Percentiles rank a stretch among this genome's conserved stretches.
Conservation (phyloP, 2,113 vertebrate species). For the Isichthys henryi region DNA sequence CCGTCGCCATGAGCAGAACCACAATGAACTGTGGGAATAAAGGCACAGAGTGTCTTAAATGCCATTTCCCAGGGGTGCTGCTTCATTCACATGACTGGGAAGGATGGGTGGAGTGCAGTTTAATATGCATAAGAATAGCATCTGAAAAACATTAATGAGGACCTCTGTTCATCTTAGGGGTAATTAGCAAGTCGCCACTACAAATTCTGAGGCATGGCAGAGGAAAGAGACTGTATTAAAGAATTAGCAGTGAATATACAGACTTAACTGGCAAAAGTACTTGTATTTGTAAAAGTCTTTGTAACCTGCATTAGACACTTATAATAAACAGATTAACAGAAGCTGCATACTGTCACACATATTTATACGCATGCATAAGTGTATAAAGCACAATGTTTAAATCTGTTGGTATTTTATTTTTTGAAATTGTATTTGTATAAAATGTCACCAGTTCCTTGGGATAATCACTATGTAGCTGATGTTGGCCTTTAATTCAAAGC, state of each 20-base stretch:
- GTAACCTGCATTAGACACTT: neutral
- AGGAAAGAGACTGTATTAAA: neutral
- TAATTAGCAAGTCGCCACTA: neutral
- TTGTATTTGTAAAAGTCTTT: neutral
- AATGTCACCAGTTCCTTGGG: neutral
- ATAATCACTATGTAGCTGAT: neutral
- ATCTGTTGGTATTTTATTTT: neutral
- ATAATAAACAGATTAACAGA: neutral
- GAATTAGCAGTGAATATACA: neutral
- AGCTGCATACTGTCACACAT: neutral
- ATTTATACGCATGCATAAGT: neutral
- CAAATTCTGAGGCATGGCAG: neutral
- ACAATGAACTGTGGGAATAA: neutral
- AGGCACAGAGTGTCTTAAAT: neutral
- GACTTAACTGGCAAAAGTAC: neutral
- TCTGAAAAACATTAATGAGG: neutral
- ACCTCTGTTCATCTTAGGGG: neutral
- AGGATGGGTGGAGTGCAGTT: slow-evolving; percentile 2
- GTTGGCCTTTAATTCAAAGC: neutral
- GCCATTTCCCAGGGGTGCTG: neutral
- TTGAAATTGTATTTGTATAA: neutral
- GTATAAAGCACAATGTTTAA: neutral
- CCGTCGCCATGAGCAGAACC: neutral
- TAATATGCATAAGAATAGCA: neutral
- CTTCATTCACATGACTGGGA: neutral